Conservation (phyloP, 2,888 invertebrate genomes). For the Fabriciana adippe region DNA sequence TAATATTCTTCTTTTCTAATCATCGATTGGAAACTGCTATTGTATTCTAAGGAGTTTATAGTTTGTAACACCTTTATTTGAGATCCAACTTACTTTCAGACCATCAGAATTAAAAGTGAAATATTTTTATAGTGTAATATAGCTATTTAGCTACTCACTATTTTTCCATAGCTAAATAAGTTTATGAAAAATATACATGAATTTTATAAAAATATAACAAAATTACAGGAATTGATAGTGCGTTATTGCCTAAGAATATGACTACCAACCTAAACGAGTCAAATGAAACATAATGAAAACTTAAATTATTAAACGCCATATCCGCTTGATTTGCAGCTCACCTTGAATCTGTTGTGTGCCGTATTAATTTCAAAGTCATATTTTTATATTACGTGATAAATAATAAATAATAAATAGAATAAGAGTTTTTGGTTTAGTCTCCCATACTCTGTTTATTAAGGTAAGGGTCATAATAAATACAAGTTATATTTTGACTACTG, state of each 20-base stretch:
- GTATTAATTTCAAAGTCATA: constrained; percentile 2
- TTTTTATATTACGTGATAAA: neutral
- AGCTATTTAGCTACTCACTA: too few species aligned
- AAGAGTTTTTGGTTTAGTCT: neutral
- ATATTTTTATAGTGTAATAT: too few species aligned
- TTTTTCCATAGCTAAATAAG: too few species aligned
- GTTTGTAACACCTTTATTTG: too few species aligned
- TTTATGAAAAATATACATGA: neutral
- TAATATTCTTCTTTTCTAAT: too few species aligned
- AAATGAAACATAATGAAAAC: constrained; percentile 7
- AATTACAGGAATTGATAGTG: neutral
- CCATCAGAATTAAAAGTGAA: too few species aligned
- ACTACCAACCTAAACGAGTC: neutral
- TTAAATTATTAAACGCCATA: constrained; percentile 5
- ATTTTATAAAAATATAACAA: neutral
- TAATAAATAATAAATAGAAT: constrained; percentile 12
- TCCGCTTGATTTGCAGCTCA: constrained; percentile 8
- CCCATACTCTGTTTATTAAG: neutral
- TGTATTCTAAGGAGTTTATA: too few species aligned
- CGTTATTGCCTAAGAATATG: neutral
- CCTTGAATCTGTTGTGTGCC: constrained; percentile 4
- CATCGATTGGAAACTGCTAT: too few species aligned
- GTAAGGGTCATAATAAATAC: constrained; percentile 16
- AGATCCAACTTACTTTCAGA: too few species aligned
- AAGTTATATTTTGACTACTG: constrained; percentile 16